Evolutionary conservation across 2,113 vertebrate genomes (phyloP).

Genomic region (Burhinus oedicnemus): DNA sequence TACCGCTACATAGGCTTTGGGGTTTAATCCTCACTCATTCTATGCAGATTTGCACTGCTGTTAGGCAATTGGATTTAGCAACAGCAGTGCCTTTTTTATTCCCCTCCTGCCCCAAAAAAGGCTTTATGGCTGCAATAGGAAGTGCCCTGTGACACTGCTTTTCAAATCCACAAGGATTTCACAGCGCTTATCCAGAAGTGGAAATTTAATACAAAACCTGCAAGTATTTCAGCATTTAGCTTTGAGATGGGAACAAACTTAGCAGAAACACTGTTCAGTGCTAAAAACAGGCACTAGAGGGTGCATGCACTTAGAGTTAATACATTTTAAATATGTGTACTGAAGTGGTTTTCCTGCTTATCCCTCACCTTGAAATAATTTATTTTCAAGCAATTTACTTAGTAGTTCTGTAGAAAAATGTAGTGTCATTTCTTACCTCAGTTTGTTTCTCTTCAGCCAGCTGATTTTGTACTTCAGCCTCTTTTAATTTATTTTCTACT

Average conservation of each 20-base stretch:
- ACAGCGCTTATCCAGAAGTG: neutral
- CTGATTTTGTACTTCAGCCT: neutral
- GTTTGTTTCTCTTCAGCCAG: neutral
- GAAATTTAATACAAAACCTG: neutral
- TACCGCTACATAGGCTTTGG: neutral
- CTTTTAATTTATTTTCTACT: neutral
- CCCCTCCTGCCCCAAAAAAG: too few relatives aligned
- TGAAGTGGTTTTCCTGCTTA: neutral
- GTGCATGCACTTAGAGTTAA: neutral
- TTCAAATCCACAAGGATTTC: neutral
- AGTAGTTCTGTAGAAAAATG: neutral
- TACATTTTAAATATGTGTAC: neutral
- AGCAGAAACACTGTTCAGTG: neutral
- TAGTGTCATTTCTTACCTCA: conserved; percentile 42
- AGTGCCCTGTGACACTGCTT: neutral
- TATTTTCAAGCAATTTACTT: neutral
- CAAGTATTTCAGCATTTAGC: neutral
- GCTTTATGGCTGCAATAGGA: neutral
- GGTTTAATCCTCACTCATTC: neutral
- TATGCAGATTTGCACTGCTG: neutral
- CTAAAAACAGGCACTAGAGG: neutral
- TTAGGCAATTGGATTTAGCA: neutral
- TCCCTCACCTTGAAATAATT: neutral
- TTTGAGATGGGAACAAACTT: neutral
- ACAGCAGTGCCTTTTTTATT: neutral